Evolutionary conservation across 2,797 vertebrate species (phyloP).

Genomic region (Mormyrops boulengeri): DNA sequence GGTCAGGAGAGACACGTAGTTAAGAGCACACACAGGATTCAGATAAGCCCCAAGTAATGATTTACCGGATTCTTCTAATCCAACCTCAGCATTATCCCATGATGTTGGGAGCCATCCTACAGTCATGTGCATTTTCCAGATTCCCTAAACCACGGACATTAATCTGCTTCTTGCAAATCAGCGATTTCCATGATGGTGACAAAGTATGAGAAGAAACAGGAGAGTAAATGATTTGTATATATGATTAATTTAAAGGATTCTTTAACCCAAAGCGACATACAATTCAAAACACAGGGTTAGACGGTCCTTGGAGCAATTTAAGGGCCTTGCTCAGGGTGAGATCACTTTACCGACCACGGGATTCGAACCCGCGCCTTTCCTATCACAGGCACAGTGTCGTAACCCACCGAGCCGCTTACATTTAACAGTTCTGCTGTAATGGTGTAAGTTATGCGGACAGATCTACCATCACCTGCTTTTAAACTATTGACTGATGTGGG

Average conservation of each 20-base stretch:
- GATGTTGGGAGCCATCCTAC: background rate
- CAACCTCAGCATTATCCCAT: background rate
- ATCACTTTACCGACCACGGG: background rate
- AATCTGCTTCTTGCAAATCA: background rate
- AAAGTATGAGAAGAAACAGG: background rate
- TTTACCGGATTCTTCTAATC: background rate
- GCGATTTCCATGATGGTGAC: background rate
- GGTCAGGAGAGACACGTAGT: conserved; percentile 11
- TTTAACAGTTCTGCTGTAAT: background rate
- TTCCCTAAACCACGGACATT: background rate
- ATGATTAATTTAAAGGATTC: background rate
- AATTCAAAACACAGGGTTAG: background rate
- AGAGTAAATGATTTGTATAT: background rate
- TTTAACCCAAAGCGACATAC: background rate
- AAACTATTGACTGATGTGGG: background rate
- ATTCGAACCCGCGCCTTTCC: background rate
- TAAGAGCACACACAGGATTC: background rate
- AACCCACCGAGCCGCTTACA: background rate
- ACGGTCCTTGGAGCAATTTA: background rate
- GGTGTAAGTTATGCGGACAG: background rate
- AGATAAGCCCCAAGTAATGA: background rate
- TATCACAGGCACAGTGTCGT: background rate
- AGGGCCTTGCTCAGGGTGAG: background rate
- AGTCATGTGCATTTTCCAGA: background rate
- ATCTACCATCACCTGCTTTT: background rate